Conservation (phyloP, 1,140 invertebrate genomes). For the Pentalonia nigronervosa region DNA sequence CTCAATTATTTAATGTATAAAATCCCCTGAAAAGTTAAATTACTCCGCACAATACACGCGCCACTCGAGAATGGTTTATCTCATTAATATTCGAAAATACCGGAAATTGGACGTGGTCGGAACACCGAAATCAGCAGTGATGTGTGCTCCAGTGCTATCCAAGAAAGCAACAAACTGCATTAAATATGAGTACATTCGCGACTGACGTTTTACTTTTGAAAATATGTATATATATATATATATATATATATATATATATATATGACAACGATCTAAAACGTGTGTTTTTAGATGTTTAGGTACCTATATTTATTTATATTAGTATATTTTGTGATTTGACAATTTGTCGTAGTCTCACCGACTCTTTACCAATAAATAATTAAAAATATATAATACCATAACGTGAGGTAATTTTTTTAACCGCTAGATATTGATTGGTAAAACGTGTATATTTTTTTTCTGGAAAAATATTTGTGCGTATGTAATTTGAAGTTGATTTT, state of each 20-base stretch:
- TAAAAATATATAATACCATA: background rate
- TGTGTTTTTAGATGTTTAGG: background rate
- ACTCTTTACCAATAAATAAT: background rate
- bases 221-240: background rate
- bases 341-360: background rate
- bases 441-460: too few relatives aligned
- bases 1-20: constrained; percentile 6
- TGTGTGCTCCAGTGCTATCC: background rate
- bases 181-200: background rate
- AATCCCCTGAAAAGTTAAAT: background rate
- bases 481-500: background rate
- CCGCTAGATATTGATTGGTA: too few relatives aligned
- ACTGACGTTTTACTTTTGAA: background rate
- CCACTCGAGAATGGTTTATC: background rate
- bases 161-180: constrained; percentile 13
- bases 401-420: too few relatives aligned
- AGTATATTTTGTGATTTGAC: background rate
- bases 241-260: background rate
- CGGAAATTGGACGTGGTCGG: background rate
- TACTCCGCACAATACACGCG: background rate
- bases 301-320: background rate
- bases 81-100: constrained; percentile 41
- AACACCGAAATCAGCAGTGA: background rate
- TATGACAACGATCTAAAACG: background rate
- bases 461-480: background rate